phyloP scores from a whole-genome alignment of 2,888 invertebrate species.

The Brachyopa scutellaris region DNA sequence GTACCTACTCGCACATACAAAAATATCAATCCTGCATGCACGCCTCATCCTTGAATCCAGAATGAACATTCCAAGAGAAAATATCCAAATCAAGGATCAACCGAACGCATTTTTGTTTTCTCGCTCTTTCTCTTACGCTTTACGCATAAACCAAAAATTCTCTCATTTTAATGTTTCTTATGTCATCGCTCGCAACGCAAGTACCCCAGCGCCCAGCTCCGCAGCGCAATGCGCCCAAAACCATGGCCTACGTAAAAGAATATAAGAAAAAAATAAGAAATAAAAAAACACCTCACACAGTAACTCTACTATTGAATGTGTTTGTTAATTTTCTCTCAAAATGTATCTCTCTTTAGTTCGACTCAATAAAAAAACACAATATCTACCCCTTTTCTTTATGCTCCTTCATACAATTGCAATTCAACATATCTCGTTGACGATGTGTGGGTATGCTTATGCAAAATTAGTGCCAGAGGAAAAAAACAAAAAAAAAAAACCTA shows the following conservation, averaged over 20 bases:
- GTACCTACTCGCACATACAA: neutral
- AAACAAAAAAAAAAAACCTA: conserved; percentile 8
- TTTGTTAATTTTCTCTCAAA: conserved; percentile 1
- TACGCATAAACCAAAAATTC: conserved; percentile 8
- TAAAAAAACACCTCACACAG: conserved; percentile 18
- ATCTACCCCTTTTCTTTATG: conserved; percentile 27
- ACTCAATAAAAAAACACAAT: neutral
- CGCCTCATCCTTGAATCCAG: neutral
- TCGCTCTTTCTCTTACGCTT: neutral
- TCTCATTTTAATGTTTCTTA: conserved; percentile 54
- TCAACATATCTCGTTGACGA: neutral
- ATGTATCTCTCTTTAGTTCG: conserved; percentile 7
- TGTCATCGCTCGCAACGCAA: conserved; percentile 59
- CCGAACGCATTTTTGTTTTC: conserved; percentile 2
- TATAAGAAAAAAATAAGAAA: neutral
- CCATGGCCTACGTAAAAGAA: conserved; percentile 57
- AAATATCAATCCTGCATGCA: conserved; percentile 14
- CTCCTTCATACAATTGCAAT: conserved; percentile 37
- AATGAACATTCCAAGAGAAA: conserved; percentile 33
- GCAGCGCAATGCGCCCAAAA: conserved; percentile 61
- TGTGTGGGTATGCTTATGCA: conserved; percentile 35
- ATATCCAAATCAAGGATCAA: conserved; percentile 46
- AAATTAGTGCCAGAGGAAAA: neutral
- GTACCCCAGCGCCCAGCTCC: conserved; percentile 28
- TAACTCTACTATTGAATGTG: neutral